A percentile compares a stretch with the other conserved stretches of the same genome.
Conservation (phyloP, 2,113 vertebrate species). For the Plecotus auritus region DNA sequence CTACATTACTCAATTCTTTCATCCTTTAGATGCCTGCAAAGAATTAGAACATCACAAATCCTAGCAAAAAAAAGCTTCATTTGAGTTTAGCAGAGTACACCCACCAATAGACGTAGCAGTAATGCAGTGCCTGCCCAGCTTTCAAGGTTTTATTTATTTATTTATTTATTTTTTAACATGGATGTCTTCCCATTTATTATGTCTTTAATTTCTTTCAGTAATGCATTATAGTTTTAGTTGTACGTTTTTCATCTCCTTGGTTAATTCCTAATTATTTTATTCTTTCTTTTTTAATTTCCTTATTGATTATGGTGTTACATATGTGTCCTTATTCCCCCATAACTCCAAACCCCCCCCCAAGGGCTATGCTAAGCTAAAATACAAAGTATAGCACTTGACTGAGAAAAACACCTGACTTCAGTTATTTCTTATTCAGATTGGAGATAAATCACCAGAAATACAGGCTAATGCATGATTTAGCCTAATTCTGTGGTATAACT, state of each 20-base stretch:
- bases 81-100: not conserved
- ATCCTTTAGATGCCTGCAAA: not conserved
- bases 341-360: conserved; percentile 22
- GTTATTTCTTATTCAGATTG: conserved; percentile 11
- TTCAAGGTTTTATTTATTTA: no score
- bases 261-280: not conserved
- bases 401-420: conserved; percentile 31
- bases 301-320: no score
- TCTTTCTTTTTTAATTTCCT: not conserved
- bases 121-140: not conserved
- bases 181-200: not conserved
- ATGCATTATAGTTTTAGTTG: not conserved
- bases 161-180: no score
- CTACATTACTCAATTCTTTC: not conserved
- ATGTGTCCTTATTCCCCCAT: not conserved
- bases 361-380: not conserved
- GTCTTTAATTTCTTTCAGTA: not conserved
- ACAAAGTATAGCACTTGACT: not conserved
- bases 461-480: not conserved
- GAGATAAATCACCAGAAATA: conserved; percentile 4
- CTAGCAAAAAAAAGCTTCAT: not conserved
- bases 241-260: not conserved
- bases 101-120: not conserved
- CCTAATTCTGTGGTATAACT: not conserved
- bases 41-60: conserved; percentile 44